Evolutionary conservation across 2,888 invertebrate genomes (phyloP), one percentile per base, ranked within the genome.

Genomic region (Trissonchulus sp.): DNA sequence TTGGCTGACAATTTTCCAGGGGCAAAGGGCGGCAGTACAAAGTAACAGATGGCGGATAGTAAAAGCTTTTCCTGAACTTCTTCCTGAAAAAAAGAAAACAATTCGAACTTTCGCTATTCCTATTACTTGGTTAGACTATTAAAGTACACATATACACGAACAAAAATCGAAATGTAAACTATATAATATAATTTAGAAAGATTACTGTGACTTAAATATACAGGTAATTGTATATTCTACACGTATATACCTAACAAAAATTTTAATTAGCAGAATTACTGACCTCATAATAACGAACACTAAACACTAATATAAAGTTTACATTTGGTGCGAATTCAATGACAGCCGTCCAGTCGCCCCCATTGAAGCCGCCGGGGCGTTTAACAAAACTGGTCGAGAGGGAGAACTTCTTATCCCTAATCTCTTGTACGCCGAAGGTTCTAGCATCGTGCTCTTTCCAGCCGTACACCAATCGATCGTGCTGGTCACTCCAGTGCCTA

Each of bases 361-460:
- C 95, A 82, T 91, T 89, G 38, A 89, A 86, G 0, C 93, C 93
- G 0, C 91, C 91, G 0, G 89, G 87, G 72, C 90, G 89, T 87
- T 97, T 97, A 0, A 98, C 90, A 85, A 95, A 97, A 0, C 92
- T 91, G 0, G 96, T 96, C 76, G 89, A 89, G 63, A 78, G 30
- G 28, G 88, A 87, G 80, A 92, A 90, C 0, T 91, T 90, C 0
- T 90, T 89, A 82, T 99, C 99, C 1, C 89, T 86, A 74, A 98
- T 92, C 80, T 91, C 89, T 85, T 99, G 98, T 48, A 92, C 88
- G 0, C 99, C 99, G 86, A 98, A 98, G 3, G 90, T 90, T 60
- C 89, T 88, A 0, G 97, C 97, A 84, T 99, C 97, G 83, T 99
- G 98, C 78, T 92, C 90, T 2, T 90, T 85, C 99, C 99, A 99